Conservation (phyloP, 2,113 vertebrate genomes). For the Cervus canadensis region DNA sequence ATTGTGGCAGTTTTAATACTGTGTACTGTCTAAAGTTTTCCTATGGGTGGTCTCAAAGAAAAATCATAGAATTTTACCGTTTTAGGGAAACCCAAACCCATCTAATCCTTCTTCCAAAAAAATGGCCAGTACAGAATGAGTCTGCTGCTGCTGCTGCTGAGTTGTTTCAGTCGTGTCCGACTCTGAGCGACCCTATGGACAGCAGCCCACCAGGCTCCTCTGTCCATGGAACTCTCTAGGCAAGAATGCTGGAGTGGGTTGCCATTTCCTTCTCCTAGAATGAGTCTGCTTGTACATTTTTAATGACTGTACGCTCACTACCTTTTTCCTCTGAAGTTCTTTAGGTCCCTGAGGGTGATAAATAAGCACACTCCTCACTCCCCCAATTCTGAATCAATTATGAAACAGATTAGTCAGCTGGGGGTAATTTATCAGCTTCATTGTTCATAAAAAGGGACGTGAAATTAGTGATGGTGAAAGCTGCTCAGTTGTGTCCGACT, state of each 20-base stretch:
- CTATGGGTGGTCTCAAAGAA: constrained; percentile 4
- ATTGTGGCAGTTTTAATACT: constrained; percentile 27
- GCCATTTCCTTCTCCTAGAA: not conserved
- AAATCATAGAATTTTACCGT: not conserved
- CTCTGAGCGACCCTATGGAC: not conserved
- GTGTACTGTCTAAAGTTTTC: constrained; percentile 28
- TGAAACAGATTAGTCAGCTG: not conserved
- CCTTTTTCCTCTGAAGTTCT: not conserved
- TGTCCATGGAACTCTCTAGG: not conserved
- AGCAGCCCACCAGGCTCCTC: not conserved
- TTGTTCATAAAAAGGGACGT: not conserved
- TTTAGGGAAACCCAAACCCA: not conserved
- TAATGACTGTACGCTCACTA: not conserved
- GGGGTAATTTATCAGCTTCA: not conserved
- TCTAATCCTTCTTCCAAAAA: not conserved
- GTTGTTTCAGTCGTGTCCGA: accelerated
- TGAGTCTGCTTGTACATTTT: not conserved
- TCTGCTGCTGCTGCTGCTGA: not conserved
- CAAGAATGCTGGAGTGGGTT: not conserved
- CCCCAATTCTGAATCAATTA: not conserved
- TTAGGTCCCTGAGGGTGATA: not conserved
- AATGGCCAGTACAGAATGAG: not conserved
- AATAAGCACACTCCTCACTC: not conserved
- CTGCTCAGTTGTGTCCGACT: accelerated
- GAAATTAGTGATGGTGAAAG: not conserved